These are phyloP conservation scores for Catonia carolina DNA, from an alignment of 2,888 invertebrate genomes.

Conservation along the genomic window DNA sequence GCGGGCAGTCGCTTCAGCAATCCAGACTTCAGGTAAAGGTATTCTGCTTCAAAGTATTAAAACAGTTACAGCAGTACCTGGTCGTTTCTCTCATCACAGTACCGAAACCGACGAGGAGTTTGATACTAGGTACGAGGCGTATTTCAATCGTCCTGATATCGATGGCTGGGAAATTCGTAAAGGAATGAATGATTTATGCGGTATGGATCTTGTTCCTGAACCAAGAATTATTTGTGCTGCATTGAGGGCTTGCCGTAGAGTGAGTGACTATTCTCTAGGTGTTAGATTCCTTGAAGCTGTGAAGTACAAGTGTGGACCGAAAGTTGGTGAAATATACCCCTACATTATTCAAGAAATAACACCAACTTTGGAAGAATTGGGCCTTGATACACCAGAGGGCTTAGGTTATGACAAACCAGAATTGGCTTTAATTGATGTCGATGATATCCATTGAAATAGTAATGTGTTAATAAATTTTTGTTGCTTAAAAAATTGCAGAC, in stretches of 20 bases:
- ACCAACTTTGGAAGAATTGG: constrained; percentile 88
- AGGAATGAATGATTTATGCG: constrained; percentile 73
- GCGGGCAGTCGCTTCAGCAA: no score
- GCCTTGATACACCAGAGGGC: constrained; percentile 89
- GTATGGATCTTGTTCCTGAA: constrained; percentile 87
- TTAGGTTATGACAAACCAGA: constrained; percentile 97
- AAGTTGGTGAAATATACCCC: constrained; percentile 72
- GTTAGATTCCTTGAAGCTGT: constrained; percentile 88
- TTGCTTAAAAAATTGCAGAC: no score
- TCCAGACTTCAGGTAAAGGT: no score
- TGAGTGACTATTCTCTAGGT: constrained; percentile 91
- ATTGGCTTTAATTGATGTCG: constrained; percentile 70
- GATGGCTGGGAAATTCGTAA: constrained; percentile 94
- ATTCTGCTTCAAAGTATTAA: no score
- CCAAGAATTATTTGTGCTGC: constrained; percentile 82
- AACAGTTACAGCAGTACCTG: constrained; percentile 1
- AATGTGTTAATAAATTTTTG: no score
- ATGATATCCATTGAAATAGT: constrained; percentile 51
- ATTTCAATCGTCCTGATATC: constrained; percentile 78
- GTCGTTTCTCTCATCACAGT: constrained; percentile 15
- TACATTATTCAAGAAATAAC: constrained; percentile 83
- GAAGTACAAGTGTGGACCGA: constrained; percentile 77
- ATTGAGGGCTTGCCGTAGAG: constrained; percentile 81
- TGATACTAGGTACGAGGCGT: constrained; percentile 72
- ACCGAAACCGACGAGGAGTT: constrained; percentile 66